These are phyloP conservation scores for Dicrostonyx torquatus DNA, from an alignment of 2,797 vertebrate genomes.

Conservation along the genomic window DNA sequence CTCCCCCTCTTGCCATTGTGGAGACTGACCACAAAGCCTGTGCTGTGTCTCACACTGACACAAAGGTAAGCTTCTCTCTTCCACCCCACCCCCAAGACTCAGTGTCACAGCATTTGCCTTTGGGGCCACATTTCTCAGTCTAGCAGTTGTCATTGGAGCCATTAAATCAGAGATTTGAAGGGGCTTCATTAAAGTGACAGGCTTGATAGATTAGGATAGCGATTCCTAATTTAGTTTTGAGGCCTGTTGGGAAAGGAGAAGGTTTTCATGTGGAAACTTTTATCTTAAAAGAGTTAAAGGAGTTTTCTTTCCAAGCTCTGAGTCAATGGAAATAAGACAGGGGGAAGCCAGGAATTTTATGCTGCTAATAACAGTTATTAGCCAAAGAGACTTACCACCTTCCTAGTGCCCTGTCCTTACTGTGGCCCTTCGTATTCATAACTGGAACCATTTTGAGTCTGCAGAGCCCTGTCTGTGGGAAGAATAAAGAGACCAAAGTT, in stretches of 20 bases:
- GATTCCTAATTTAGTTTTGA: slow-evolving; percentile 67
- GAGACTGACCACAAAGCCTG: neutral
- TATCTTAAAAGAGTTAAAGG: slow-evolving; percentile 26
- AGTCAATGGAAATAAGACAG: slow-evolving; percentile 18
- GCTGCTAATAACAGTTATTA: neutral
- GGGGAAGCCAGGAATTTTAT: neutral
- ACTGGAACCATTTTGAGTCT: neutral
- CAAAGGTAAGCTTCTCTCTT: neutral
- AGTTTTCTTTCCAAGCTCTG: slow-evolving; percentile 45
- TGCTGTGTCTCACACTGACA: neutral
- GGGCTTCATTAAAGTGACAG: slow-evolving; percentile 67
- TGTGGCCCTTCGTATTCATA: neutral
- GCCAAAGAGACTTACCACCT: neutral
- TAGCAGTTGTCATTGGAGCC: slow-evolving; percentile 37
- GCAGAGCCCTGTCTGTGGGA: neutral
- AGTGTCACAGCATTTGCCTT: neutral
- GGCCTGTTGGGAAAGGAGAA: slow-evolving; percentile 15
- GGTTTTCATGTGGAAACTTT: slow-evolving; percentile 48
- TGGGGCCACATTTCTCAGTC: neutral
- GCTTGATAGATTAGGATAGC: slow-evolving; percentile 58
- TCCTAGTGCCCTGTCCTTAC: neutral
- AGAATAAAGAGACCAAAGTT: neutral
- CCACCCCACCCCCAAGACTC: neutral
- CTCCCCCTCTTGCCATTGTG: slow-evolving; percentile 31
- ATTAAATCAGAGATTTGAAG: slow-evolving; percentile 53